phyloP scores from a whole-genome alignment of 2,113 vertebrate species.

The Leptosomus discolor region DNA sequence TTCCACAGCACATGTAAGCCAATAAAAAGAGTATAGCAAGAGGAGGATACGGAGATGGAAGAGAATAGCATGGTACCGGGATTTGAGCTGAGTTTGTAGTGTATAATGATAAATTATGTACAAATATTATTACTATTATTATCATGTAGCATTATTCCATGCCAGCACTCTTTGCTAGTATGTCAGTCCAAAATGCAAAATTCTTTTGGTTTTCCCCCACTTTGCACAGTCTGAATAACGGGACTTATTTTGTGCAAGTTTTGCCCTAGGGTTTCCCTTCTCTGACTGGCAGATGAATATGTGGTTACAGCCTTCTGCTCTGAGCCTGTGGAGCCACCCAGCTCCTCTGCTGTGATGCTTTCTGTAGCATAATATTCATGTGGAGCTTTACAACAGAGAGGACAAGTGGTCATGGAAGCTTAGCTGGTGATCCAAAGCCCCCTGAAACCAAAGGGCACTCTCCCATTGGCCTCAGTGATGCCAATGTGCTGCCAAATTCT shows the following conservation, averaged over 20 bases:
- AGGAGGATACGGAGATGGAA: conserved; percentile 37
- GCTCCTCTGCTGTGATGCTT: conserved; percentile 33
- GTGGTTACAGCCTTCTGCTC: neutral
- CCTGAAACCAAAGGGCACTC: neutral
- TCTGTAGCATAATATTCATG: neutral
- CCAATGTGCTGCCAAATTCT: neutral
- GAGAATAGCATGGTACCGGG: neutral
- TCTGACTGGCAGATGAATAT: conserved; percentile 39
- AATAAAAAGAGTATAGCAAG: conserved; percentile 40
- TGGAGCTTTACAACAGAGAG: neutral
- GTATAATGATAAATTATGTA: conserved; percentile 56
- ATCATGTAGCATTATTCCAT: conserved; percentile 12
- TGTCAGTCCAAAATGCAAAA: conserved; percentile 28
- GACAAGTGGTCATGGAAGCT: conserved; percentile 19
- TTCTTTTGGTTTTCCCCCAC: neutral
- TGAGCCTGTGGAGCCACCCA: conserved; percentile 10
- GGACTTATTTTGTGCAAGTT: conserved; percentile 40
- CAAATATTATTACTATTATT: conserved; percentile 58
- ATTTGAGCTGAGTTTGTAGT: conserved; percentile 43
- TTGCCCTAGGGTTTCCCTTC: conserved; percentile 41
- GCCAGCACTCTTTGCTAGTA: neutral
- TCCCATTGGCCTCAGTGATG: neutral
- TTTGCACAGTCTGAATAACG: conserved; percentile 20
- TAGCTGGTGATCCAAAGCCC: conserved; percentile 9
- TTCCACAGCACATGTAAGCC: conserved; percentile 52